These are phyloP conservation scores for Hyposoter didymator DNA, from an alignment of 2,888 invertebrate genomes.

Conservation along the genomic window DNA sequence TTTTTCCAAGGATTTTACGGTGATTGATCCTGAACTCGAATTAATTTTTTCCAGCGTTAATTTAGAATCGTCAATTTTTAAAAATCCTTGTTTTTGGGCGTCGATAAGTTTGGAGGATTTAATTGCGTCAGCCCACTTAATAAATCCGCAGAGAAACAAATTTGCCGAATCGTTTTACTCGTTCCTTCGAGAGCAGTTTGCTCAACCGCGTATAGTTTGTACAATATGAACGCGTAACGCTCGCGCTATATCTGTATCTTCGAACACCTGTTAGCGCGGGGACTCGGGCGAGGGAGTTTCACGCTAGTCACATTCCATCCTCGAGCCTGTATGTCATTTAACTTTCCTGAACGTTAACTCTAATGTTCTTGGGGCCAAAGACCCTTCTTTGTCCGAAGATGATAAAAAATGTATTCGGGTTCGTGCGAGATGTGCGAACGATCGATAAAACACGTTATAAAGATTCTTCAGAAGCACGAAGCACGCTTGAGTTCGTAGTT, in stretches of 20 bases:
- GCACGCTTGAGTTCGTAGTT: background rate
- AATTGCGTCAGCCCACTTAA: background rate
- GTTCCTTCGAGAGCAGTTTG: constrained; percentile 5
- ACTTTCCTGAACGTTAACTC: constrained; percentile 4
- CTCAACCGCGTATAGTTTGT: constrained; percentile 4
- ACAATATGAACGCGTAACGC: background rate
- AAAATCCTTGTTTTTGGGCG: background rate
- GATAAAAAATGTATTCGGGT: background rate
- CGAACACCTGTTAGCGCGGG: constrained; percentile 82
- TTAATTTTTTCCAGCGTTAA: background rate
- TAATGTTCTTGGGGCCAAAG: background rate
- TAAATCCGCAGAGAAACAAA: background rate
- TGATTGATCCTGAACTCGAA: background rate
- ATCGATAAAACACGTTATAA: constrained; percentile 1
- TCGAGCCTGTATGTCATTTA: constrained; percentile 60
- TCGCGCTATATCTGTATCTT: constrained; percentile 80
- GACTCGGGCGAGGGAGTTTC: constrained; percentile 64
- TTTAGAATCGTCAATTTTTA: background rate
- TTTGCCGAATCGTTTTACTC: background rate
- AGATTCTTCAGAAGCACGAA: background rate
- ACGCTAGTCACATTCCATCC: constrained; percentile 71
- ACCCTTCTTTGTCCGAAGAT: background rate
- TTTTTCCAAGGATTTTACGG: background rate
- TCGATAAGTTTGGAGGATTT: background rate
- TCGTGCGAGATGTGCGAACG: background rate